phyloP scores from a whole-genome alignment of 2,888 invertebrate genomes.

The Ophion obscuratus region DNA sequence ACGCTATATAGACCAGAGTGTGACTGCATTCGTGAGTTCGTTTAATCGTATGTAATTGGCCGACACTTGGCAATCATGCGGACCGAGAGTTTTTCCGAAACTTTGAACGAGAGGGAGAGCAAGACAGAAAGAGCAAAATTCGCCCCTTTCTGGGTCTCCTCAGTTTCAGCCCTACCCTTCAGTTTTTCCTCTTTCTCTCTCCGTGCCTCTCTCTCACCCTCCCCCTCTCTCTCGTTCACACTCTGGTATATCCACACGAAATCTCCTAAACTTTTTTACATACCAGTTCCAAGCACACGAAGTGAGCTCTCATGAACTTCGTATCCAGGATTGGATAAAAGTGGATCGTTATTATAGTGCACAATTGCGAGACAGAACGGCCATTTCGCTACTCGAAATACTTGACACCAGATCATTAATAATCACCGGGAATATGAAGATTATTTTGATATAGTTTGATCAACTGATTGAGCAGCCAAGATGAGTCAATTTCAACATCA shows the following conservation, averaged over 20 bases:
- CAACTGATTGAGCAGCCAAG: too few relatives aligned
- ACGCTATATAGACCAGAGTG: slow-evolving; percentile 5
- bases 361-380: neutral
- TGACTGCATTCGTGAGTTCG: slow-evolving; percentile 57
- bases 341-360: slow-evolving; percentile 50
- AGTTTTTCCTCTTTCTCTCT: slow-evolving; percentile 10
- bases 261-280: slow-evolving; percentile 40
- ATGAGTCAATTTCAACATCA: too few relatives aligned
- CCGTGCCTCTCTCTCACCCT: neutral
- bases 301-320: slow-evolving; percentile 38
- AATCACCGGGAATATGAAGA: slow-evolving; percentile 8
- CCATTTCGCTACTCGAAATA: too few relatives aligned
- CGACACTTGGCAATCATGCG: slow-evolving; percentile 66
- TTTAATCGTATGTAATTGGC: slow-evolving; percentile 79
- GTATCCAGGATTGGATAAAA: slow-evolving; percentile 42
- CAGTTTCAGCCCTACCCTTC: slow-evolving; percentile 38
- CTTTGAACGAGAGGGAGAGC: slow-evolving; percentile 22
- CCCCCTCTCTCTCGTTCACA: neutral
- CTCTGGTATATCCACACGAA: slow-evolving; percentile 19
- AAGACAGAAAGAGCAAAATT: slow-evolving; percentile 2
- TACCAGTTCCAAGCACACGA: slow-evolving; percentile 3
- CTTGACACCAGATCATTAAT: neutral
- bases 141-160: slow-evolving; percentile 23
- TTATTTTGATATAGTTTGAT: neutral
- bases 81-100: slow-evolving; percentile 58